Conservation (phyloP, 2,888 invertebrate genomes). For the Incurvaria masculella region DNA sequence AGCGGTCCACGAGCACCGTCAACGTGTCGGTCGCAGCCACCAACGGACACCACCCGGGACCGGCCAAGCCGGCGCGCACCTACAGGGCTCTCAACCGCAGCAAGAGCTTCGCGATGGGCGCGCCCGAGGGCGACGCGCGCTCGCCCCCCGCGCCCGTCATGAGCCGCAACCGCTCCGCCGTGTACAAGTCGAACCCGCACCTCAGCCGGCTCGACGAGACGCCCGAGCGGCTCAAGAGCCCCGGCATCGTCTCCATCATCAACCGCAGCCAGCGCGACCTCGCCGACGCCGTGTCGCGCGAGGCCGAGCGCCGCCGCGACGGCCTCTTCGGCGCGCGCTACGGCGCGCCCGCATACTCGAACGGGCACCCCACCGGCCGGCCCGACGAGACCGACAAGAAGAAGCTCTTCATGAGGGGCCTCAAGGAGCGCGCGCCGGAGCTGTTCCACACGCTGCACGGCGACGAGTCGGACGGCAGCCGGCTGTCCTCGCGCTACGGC, state of each 20-base stretch:
- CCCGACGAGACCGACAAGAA: conserved; percentile 59
- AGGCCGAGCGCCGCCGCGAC: conserved; percentile 51
- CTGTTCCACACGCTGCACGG: conserved; percentile 68
- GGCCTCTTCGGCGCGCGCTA: conserved; percentile 55
- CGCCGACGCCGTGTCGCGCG: conserved; percentile 57
- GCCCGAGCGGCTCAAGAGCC: conserved; percentile 74
- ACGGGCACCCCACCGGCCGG: conserved; percentile 47
- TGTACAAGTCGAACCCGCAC: conserved; percentile 78
- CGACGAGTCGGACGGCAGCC: conserved; percentile 53
- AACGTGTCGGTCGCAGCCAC: conserved; percentile 56
- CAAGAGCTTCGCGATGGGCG: conserved; percentile 84
- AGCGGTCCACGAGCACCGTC: conserved; percentile 59
- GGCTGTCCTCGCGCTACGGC: conserved; percentile 42
- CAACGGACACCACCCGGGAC: conserved; percentile 56
- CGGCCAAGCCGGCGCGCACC: conserved; percentile 75
- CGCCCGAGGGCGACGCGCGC: conserved; percentile 51
- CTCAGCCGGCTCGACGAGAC: conserved; percentile 67
- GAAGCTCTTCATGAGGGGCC: conserved; percentile 64
- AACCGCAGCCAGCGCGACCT: conserved; percentile 80
- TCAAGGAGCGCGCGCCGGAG: conserved; percentile 69
- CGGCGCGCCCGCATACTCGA: conserved; percentile 52
- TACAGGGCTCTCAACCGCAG: conserved; percentile 76
- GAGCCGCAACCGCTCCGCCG: conserved; percentile 51
- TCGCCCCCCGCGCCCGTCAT: conserved; percentile 46
- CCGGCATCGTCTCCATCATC: conserved; percentile 81